Base-by-base conservation (phyloP, 2,113 vertebrate species). In the Phodopus roborovskii region DNA sequence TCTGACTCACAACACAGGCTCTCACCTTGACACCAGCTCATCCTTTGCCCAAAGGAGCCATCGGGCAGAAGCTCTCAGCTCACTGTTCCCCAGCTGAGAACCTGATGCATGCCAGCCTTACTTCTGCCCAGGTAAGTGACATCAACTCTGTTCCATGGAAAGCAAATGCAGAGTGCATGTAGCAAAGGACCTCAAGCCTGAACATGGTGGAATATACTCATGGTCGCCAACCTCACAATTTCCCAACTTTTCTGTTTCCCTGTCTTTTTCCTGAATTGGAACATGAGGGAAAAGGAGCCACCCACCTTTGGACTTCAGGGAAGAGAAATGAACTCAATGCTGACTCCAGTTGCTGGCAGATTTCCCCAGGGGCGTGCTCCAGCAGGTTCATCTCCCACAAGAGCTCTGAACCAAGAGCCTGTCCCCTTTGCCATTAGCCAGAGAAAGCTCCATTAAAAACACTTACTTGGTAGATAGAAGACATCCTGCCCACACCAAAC, bases 401-500 rank as follows among this genome's bases (percentile, higher is more conserved):
- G 74, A 70, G 3, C 39, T 75, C 50, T 89, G 85, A 93, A 88
- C 17, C 53, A 93, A 90, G 86, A 82, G 36, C 39, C 84, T 45
- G 62, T 62, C 92, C 85, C 86, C 60, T 91, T 66, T 93, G 39
- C 83, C 94, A 73, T 91, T 96, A 94, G 64, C 82, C 88, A 4
- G 1, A 11, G 60, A 22, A 94, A 91, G 62, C 58, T 42, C 85
- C 94, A 83, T 79, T 96, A 75, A 93, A 96, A 95, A 89, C 73
- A 66, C 42, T 12, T 53, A 91, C 39, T 90, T 53, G 28, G 50
- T 91, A 8, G 87, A 50, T 87, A 8, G 87, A 50, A 95, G 78
- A 86, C 48, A 48, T 26, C 15, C 53, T 81, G 45, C 42, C 45
- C 85, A 91, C 33, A 85, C 20, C 28, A 64, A 39, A 75, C 48